Conservation (phyloP, 2,797 vertebrate species). For the Podargus strigoides region DNA sequence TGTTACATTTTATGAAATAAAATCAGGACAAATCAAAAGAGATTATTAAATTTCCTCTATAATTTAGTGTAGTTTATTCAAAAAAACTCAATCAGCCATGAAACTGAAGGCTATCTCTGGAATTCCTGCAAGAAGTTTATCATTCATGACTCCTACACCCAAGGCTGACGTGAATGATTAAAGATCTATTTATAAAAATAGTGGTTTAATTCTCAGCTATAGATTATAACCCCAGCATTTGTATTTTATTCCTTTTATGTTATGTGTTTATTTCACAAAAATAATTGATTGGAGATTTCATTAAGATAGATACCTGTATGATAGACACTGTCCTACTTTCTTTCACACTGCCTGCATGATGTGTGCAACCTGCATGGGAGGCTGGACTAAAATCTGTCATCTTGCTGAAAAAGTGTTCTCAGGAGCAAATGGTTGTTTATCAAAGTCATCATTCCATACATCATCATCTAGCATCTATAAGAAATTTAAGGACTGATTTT, state of each 20-base stretch:
- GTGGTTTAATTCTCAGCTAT: background rate
- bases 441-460: background rate
- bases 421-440: background rate
- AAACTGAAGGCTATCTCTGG: background rate
- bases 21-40: constrained; percentile 1
- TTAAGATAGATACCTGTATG: background rate
- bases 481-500: background rate
- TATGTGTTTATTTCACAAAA: background rate
- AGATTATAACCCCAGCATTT: background rate
- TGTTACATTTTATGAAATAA: constrained; percentile 18
- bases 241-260: background rate
- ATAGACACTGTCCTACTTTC: background rate
- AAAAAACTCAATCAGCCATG: background rate
- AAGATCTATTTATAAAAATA: background rate
- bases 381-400: background rate
- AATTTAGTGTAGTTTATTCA: background rate
- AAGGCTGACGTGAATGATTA: background rate
- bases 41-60: background rate
- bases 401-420: background rate
- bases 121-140: constrained; percentile 8
- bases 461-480: background rate
- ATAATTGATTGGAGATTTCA: background rate
- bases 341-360: background rate
- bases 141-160: background rate
- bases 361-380: background rate